Conservation (phyloP, 2,797 vertebrate species). For the Gephyroberyx darwinii region DNA sequence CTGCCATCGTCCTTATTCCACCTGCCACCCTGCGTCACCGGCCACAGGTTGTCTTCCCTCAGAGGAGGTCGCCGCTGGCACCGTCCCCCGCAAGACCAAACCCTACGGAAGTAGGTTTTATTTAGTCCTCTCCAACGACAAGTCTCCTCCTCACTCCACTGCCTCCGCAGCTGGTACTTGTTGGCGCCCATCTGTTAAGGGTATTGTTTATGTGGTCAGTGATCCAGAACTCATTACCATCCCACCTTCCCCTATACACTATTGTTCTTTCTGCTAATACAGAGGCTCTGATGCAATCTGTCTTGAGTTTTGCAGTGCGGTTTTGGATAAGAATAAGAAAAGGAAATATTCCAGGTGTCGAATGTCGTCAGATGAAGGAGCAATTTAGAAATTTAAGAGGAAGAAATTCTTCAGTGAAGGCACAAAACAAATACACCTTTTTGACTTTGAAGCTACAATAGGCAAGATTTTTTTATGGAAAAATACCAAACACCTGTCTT, state of each 20-base stretch:
- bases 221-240: constrained; percentile 85
- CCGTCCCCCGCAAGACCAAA: constrained; percentile 47
- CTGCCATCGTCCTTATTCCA: constrained; percentile 56
- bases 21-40: constrained; percentile 62
- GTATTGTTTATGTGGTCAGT: constrained; percentile 79
- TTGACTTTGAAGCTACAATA: no score
- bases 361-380: constrained; percentile 18
- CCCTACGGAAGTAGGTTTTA: constrained; percentile 72
- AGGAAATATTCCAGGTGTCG: constrained; percentile 45
- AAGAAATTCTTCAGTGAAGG: constrained; percentile 13
- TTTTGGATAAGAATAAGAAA: constrained; percentile 10
- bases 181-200: constrained; percentile 84
- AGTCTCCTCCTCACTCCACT: constrained; percentile 76
- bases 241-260: constrained; percentile 74
- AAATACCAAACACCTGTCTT: no score
- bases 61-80: constrained; percentile 47
- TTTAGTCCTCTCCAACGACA: constrained; percentile 75
- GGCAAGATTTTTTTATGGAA: no score
- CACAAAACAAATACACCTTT: no score
- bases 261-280: constrained; percentile 80
- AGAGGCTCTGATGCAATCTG: constrained; percentile 66
- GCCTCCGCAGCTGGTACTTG: constrained; percentile 81
- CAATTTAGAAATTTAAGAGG: constrained; percentile 3
- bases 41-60: constrained; percentile 66
- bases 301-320: constrained; percentile 26